These are phyloP conservation scores for Mionectes olivaceus DNA, from an alignment of 2,797 vertebrate genomes.

Conservation along the genomic window DNA sequence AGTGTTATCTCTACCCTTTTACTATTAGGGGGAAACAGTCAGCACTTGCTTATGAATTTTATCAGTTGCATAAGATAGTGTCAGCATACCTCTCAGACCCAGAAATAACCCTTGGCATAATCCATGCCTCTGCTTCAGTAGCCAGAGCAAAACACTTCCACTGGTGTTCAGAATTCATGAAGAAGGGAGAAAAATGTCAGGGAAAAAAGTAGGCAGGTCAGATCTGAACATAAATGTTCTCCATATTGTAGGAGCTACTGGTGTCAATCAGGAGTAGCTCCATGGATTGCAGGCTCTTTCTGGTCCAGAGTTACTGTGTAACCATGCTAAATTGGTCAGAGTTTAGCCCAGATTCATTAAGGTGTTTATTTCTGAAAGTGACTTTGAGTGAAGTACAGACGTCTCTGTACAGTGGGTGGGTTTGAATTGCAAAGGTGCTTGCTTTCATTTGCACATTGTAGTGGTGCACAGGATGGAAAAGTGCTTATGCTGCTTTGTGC, in stretches of 20 bases:
- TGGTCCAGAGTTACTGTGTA: not conserved
- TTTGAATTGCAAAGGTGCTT: conserved; percentile 3
- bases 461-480: not conserved
- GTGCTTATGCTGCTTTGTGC: not conserved
- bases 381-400: not conserved
- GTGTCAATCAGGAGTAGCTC: not conserved
- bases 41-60: not conserved
- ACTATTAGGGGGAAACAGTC: not conserved
- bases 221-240: not conserved
- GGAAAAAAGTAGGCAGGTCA: not conserved
- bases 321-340: not conserved
- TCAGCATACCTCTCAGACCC: not conserved
- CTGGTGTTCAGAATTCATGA: not conserved
- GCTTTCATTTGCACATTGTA: not conserved
- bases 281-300: not conserved
- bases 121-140: not conserved
- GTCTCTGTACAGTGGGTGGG: not conserved
- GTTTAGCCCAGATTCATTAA: not conserved
- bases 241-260: not conserved
- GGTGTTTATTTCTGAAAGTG: not conserved
- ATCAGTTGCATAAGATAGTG: not conserved
- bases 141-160: not conserved
- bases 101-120: not conserved
- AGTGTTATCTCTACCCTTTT: not conserved
- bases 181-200: not conserved